Conservation (phyloP, 2,113 vertebrate genomes). For the rabbit (Oryctolagus cuniculus) region DNA sequence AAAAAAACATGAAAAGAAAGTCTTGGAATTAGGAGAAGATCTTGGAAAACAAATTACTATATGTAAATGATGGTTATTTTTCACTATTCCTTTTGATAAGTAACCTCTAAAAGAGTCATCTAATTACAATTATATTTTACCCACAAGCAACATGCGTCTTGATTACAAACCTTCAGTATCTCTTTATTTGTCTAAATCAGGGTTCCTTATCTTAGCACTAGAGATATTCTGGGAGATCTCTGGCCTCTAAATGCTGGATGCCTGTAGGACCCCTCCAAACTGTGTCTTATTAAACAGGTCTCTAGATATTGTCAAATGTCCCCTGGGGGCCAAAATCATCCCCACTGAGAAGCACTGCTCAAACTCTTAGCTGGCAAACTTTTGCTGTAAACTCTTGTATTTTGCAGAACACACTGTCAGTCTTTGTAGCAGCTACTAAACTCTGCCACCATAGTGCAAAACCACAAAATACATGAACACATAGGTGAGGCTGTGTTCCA, state of each 20-base stretch:
- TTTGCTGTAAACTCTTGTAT: neutral
- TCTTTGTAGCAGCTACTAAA: neutral
- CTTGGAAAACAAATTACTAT: neutral
- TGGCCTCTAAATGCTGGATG: neutral
- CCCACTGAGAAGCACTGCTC: neutral
- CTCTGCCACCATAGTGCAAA: neutral
- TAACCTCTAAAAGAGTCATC: neutral
- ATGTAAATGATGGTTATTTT: neutral
- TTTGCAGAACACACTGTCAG: neutral
- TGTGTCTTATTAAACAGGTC: neutral
- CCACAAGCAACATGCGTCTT: neutral
- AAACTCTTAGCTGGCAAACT: neutral
- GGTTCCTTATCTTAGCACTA: neutral
- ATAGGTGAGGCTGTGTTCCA: neutral
- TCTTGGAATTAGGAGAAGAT: neutral
- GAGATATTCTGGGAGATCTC: neutral
- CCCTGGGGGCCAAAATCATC: neutral
- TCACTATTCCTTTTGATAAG: neutral
- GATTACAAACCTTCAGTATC: neutral
- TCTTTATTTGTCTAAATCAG: neutral
- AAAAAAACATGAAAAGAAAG: constrained; percentile 24
- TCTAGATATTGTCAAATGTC: neutral
- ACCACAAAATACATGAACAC: neutral
- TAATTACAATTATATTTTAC: neutral
- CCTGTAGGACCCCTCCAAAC: neutral